A percentile compares a stretch with the other conserved stretches of the same genome.
These are phyloP conservation scores for Schizotus pectinicornis DNA, from an alignment of 2,888 invertebrate species.

Conservation along the genomic window DNA sequence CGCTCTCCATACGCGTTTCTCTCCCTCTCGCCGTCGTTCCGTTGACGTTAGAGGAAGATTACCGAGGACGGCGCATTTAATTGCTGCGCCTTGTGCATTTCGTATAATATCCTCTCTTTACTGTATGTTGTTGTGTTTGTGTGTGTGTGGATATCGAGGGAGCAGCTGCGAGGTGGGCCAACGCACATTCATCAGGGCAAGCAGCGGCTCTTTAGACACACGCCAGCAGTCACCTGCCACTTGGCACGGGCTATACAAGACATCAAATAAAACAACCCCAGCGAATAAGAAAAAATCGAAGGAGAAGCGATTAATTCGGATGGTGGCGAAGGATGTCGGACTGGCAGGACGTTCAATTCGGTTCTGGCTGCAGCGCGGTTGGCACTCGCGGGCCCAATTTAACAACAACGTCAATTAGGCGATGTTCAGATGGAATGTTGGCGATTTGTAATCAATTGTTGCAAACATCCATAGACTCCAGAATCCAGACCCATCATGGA, in stretches of 20 bases:
- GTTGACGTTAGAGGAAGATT: conserved; percentile 4
- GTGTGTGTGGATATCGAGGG: conserved; percentile 22
- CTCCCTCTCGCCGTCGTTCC: conserved; percentile 3
- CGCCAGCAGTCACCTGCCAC: conserved; percentile 61
- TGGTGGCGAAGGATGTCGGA: too few relatives aligned
- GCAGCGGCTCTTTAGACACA: conserved; percentile 58
- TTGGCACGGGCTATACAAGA: conserved; percentile 45
- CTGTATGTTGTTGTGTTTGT: too few relatives aligned
- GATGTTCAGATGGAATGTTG: too few relatives aligned
- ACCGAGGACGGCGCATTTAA: conserved; percentile 22
- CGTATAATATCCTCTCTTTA: conserved; percentile 4
- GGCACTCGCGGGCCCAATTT: too few relatives aligned
- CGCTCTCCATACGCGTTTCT: conserved; percentile 14
- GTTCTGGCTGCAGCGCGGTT: too few relatives aligned
- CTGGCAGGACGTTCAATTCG: too few relatives aligned
- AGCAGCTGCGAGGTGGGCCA: conserved; percentile 50
- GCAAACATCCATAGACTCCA: too few relatives aligned
- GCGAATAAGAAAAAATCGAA: conserved; percentile 38
- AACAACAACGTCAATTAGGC: too few relatives aligned
- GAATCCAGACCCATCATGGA: too few relatives aligned
- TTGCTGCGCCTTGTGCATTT: conserved; percentile 27
- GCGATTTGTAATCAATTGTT: too few relatives aligned
- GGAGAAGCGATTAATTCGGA: too few relatives aligned
- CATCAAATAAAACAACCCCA: conserved; percentile 49
- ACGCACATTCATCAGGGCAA: conserved; percentile 49